Conservation (phyloP, 2,888 invertebrate genomes). For the Zele albiditarsus region DNA sequence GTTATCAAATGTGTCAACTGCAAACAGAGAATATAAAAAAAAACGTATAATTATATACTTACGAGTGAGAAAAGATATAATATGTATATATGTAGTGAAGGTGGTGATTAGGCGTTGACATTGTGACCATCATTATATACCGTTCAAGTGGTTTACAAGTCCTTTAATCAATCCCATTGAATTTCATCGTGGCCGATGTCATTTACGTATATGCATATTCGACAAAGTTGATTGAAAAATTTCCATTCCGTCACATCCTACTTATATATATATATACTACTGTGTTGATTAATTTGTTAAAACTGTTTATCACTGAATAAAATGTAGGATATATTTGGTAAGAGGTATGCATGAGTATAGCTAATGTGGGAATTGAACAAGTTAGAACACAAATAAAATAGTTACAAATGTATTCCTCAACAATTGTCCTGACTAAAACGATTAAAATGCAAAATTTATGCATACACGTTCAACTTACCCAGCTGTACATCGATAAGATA, state of each 20-base stretch:
- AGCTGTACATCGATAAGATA: slow-evolving; percentile 4
- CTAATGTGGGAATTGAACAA: background rate
- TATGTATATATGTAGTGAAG: background rate
- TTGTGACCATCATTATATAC: background rate
- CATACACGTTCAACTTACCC: slow-evolving; percentile 2
- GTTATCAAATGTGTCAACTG: background rate
- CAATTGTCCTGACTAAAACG: background rate
- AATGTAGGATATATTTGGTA: background rate
- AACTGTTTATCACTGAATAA: background rate
- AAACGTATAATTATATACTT: background rate
- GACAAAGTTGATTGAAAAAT: background rate
- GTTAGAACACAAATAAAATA: background rate
- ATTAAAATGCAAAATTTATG: slow-evolving; percentile 14
- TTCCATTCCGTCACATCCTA: no score
- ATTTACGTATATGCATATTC: background rate
- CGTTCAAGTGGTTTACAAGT: background rate
- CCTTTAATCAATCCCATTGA: background rate
- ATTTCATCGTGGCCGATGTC: background rate
- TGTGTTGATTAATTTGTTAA: background rate
- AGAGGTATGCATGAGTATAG: background rate
- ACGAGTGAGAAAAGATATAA: background rate
- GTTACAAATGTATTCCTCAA: background rate
- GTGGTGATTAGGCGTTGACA: background rate
- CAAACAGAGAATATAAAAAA: background rate
- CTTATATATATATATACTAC: background rate